phyloP scores from a whole-genome alignment of 2,888 invertebrate species.

The Meteorus cinctellus region DNA sequence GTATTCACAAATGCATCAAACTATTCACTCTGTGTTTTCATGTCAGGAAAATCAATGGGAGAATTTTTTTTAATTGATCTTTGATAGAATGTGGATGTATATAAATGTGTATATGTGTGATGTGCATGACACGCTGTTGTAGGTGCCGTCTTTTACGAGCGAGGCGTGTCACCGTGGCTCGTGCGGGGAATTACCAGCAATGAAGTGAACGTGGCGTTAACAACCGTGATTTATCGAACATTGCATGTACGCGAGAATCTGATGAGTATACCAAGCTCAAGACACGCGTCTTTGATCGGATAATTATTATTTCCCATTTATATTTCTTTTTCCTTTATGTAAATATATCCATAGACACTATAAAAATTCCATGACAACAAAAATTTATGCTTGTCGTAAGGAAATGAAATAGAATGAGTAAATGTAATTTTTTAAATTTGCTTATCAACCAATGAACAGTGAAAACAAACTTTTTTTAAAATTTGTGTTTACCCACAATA shows the following conservation, averaged over 20 bases:
- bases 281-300: slow-evolving; percentile 10
- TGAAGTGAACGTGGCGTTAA: slow-evolving; percentile 51
- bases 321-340: neutral
- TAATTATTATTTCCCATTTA: too few relatives aligned
- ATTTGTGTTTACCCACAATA: too few relatives aligned
- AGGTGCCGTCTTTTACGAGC: slow-evolving; percentile 63
- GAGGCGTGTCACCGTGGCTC: slow-evolving; percentile 66
- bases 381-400: too few relatives aligned
- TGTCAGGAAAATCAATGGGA: neutral
- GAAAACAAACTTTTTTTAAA: too few relatives aligned
- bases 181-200: slow-evolving; percentile 57
- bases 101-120: slow-evolving; percentile 12
- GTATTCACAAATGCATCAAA: neutral
- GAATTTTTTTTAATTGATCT: slow-evolving; percentile 2
- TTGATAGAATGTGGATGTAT: slow-evolving; percentile 16
- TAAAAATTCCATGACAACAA: too few relatives aligned
- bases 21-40: neutral
- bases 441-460: too few relatives aligned
- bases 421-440: too few relatives aligned
- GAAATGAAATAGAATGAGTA: too few relatives aligned
- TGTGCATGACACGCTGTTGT: slow-evolving; percentile 45
- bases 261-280: slow-evolving; percentile 12
- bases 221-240: slow-evolving; percentile 61
- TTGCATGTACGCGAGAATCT: slow-evolving; percentile 49
- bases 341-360: too few relatives aligned